A percentile compares a stretch with the other conserved stretches of the same genome.
phyloP scores from a whole-genome alignment of 1,140 invertebrate genomes.

The Drosophila kohkoa region DNA sequence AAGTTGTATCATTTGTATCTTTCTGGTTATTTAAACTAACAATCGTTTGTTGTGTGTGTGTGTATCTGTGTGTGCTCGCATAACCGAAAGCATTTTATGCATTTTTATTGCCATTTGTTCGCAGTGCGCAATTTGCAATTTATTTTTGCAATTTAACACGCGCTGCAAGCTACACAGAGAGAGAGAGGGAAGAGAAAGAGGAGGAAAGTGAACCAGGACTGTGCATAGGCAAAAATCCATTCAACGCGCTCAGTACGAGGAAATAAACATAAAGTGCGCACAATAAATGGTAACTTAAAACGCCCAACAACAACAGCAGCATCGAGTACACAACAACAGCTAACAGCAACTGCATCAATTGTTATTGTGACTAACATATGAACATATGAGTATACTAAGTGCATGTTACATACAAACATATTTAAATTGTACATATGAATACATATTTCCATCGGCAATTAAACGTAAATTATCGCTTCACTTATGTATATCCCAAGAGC shows the following conservation, averaged over 20 bases:
- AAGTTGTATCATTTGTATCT: constrained; percentile 37
- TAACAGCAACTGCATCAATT: constrained; percentile 47
- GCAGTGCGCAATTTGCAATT: constrained; percentile 71
- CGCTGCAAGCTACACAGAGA: constrained; percentile 39
- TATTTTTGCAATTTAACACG: constrained; percentile 83
- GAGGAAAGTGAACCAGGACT: neutral
- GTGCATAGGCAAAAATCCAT: constrained; percentile 35
- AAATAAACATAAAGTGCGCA: constrained; percentile 76
- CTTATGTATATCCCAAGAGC: constrained; percentile 9
- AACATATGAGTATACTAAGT: constrained; percentile 2
- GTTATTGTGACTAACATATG: constrained; percentile 32
- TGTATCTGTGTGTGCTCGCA: constrained; percentile 15
- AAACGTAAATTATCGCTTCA: constrained; percentile 64
- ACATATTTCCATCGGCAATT: constrained; percentile 65
- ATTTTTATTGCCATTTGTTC: constrained; percentile 80
- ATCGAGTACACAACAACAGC: constrained; percentile 33
- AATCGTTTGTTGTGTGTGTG: constrained; percentile 48
- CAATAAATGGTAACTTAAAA: constrained; percentile 82
- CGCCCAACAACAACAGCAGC: constrained; percentile 58
- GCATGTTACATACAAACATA: neutral
- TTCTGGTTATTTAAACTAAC: constrained; percentile 71
- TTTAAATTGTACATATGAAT: constrained; percentile 7
- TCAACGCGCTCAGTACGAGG: constrained; percentile 53
- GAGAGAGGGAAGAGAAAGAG: constrained; percentile 7
- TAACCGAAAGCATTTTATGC: constrained; percentile 77